Evolutionary conservation across 2,888 invertebrate species (phyloP), one percentile per base, ranked within the genome.

Genomic region (Formica aserva): DNA sequence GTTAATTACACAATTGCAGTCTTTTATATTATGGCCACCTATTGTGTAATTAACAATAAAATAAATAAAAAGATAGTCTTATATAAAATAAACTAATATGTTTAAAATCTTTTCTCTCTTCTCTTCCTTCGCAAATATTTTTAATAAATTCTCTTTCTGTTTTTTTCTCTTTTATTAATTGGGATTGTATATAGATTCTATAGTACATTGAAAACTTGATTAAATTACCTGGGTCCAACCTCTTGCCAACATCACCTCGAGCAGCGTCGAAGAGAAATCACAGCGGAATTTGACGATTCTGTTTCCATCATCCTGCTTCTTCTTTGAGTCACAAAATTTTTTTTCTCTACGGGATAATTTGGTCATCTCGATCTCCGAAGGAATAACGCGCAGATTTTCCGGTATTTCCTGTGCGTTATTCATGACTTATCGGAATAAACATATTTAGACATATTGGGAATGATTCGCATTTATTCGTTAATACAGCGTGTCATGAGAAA

Each of bases 221-320:
- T 81, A 71, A 65, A 80, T 90, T 89, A 93, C 93, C 90, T 92
- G 90, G n/a, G 35, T 85, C 94, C 93, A 94, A 84, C 93, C 94
- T 90, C 92, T 89, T 6, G 92, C 90, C 65, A 93, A 85, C 90
- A 93, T 91, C 77, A 93, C 93, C 80, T 88, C 91, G 63, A 90
- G 77, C 69, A 92, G 92, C 26, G 93, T 93, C 67, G 93, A 91
- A 35, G 89, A 83, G 82, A 91, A 92, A 86, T 94, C 93, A 74
- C 93, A 94, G 15, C 93, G 92, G 80, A 92, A 94, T 88, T 84
- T 92, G 81, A 94, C 86, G 60, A 85, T 76, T 85, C 88, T 92
- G 72, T 75, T 63, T 22, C 63, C 76, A 38, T 65, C 35, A 5
- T 76, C 75, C 60, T 83, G 75, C 32, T 75, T 88, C 76, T 80